phyloP scores from a whole-genome alignment of 2,797 vertebrate genomes.

The Poeciliopsis gracilis region DNA sequence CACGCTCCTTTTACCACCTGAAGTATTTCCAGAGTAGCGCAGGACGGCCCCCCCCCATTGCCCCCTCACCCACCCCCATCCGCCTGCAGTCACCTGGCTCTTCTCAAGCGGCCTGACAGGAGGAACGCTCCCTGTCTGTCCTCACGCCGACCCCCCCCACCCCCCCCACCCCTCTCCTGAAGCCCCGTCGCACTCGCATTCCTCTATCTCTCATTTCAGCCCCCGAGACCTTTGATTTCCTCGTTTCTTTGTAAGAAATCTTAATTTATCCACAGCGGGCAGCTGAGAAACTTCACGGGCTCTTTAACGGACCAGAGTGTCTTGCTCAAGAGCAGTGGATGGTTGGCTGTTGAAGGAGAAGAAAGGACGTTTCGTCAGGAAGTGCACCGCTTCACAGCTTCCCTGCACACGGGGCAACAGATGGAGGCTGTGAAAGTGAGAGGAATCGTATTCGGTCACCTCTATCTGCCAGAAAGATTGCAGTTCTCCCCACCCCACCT shows the following conservation, averaged over 20 bases:
- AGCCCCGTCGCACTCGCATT: constrained; percentile 60
- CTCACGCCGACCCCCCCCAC: constrained; percentile 47
- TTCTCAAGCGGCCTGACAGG: constrained; percentile 64
- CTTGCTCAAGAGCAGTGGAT: constrained; percentile 19
- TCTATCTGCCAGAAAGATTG: neutral
- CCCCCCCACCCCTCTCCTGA: constrained; percentile 41
- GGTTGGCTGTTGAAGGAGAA: constrained; percentile 17
- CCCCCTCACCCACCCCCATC: neutral
- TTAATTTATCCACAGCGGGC: constrained; percentile 27
- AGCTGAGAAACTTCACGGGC: constrained; percentile 5
- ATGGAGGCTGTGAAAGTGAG: constrained; percentile 9
- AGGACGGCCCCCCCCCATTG: constrained; percentile 33
- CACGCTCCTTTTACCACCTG: constrained; percentile 54
- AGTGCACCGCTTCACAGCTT: neutral
- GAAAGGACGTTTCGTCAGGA: constrained; percentile 14
- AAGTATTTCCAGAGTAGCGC: constrained; percentile 67
- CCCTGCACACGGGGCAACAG: neutral
- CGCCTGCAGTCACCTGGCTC: constrained; percentile 64
- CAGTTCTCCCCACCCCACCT: neutral
- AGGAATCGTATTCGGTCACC: neutral
- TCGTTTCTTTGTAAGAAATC: constrained; percentile 25
- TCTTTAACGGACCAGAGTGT: neutral
- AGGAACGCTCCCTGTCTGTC: constrained; percentile 57
- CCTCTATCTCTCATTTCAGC: constrained; percentile 62
- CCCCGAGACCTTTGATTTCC: constrained; percentile 50